Evolutionary conservation across 1,140 invertebrate species (phyloP).

Genomic region (Teleopsis dalmanni): DNA sequence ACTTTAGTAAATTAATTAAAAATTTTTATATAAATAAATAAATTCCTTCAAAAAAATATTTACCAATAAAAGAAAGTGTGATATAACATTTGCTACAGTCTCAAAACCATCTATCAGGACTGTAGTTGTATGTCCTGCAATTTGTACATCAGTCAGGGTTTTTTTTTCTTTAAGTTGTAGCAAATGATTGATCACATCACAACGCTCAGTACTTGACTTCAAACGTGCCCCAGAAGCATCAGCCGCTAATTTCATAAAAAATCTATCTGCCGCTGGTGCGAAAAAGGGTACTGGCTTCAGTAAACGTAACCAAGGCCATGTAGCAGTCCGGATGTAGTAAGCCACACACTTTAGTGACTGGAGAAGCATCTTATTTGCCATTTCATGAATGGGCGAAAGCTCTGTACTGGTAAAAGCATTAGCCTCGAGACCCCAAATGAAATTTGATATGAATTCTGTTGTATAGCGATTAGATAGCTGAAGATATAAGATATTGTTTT

Average conservation of each 20-base stretch:
- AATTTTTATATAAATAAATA: no score
- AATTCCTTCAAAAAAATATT: no score
- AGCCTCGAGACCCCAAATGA: constrained; percentile 13
- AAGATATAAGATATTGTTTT: background rate
- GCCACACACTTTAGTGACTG: constrained; percentile 9
- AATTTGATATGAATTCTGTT: constrained; percentile 4
- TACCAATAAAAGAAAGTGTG: constrained; percentile 14
- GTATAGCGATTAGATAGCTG: constrained; percentile 14
- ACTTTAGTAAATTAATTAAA: no score
- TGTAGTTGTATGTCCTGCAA: constrained; percentile 16
- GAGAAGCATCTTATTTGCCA: constrained; percentile 6
- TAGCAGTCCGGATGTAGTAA: constrained; percentile 10
- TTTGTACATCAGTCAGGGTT: constrained; percentile 11
- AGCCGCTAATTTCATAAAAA: constrained; percentile 7
- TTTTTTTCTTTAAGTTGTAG: constrained; percentile 12
- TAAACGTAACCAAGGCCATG: constrained; percentile 12
- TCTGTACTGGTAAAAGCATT: background rate
- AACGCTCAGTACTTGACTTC: background rate
- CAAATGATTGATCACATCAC: constrained; percentile 11
- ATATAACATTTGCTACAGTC: constrained; percentile 12
- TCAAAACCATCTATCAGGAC: constrained; percentile 16
- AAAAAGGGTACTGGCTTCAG: constrained; percentile 10
- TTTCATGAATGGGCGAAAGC: constrained; percentile 8
- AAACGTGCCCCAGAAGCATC: background rate
- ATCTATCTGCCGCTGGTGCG: constrained; percentile 1